These are phyloP conservation scores for Leucophenga maculata DNA, from an alignment of 2,888 invertebrate species.

Conservation along the genomic window DNA sequence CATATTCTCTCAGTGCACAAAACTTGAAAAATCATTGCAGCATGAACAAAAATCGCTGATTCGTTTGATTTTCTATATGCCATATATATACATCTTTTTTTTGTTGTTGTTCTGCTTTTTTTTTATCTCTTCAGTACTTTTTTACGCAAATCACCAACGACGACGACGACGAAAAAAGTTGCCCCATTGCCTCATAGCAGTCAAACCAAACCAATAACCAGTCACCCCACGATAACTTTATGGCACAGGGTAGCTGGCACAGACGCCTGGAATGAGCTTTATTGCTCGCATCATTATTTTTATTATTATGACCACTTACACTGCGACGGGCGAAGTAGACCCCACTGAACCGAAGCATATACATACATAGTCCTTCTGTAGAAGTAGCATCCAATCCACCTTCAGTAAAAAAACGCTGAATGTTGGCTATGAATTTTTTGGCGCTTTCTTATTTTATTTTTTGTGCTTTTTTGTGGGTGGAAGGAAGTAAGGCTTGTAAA, in stretches of 20 bases:
- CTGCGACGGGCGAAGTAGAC: slow-evolving; percentile 35
- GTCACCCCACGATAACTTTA: slow-evolving; percentile 20
- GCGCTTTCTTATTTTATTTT: not conserved
- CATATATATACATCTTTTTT: slow-evolving; percentile 33
- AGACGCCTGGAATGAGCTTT: slow-evolving; percentile 68
- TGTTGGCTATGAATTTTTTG: not conserved
- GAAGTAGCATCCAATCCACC: not conserved
- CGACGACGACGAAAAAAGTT: slow-evolving; percentile 32
- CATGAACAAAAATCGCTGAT: slow-evolving; percentile 62
- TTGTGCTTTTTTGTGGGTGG: not conserved
- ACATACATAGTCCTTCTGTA: not conserved
- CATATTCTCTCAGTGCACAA: slow-evolving; percentile 41
- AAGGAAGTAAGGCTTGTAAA: not conserved
- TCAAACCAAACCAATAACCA: slow-evolving; percentile 47
- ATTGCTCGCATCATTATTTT: slow-evolving; percentile 71
- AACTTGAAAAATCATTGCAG: slow-evolving; percentile 62
- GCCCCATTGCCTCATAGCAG: slow-evolving; percentile 18
- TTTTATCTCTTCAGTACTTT: slow-evolving; percentile 58
- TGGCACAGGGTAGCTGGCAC: slow-evolving; percentile 19
- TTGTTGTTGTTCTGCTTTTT: slow-evolving; percentile 31
- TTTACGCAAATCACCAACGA: slow-evolving; percentile 59
- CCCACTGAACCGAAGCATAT: not conserved
- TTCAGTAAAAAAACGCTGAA: not conserved
- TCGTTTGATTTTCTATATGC: slow-evolving; percentile 44
- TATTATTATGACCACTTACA: slow-evolving; percentile 70